A percentile compares a stretch with the other conserved stretches of the same genome.
Evolutionary conservation across 2,797 vertebrate genomes (phyloP).

Genomic region (Helarctos malayanus): DNA sequence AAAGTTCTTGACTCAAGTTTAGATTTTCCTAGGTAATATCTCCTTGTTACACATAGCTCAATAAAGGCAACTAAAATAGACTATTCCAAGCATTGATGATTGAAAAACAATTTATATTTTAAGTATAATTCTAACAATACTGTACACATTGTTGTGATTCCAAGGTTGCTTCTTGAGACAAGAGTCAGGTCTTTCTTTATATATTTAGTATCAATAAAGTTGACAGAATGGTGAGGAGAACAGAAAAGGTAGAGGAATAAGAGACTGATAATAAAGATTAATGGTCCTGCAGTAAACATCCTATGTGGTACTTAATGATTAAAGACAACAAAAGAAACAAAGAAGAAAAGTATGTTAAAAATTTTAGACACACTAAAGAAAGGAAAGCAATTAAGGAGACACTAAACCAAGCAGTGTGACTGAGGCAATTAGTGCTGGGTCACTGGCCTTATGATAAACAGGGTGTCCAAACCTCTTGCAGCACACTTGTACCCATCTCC

Average conservation of each 20-base stretch:
- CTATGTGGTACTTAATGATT: conserved; percentile 61
- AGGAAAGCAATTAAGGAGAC: conserved; percentile 85
- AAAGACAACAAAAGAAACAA: conserved; percentile 74
- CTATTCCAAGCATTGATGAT: neutral
- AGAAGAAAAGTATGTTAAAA: conserved; percentile 63
- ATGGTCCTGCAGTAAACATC: conserved; percentile 70
- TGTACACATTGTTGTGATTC: conserved; percentile 40
- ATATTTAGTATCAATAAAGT: conserved; percentile 66
- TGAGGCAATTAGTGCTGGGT: conserved; percentile 83
- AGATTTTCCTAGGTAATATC: conserved; percentile 26
- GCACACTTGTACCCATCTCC: conserved; percentile 77
- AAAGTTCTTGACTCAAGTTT: conserved; percentile 50
- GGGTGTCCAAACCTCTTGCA: conserved; percentile 74
- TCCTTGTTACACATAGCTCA: neutral
- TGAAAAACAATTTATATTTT: conserved; percentile 39
- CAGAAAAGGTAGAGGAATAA: conserved; percentile 56
- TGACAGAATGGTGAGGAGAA: conserved; percentile 60
- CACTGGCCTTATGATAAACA: conserved; percentile 84
- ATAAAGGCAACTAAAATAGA: conserved; percentile 64
- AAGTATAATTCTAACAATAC: conserved; percentile 56
- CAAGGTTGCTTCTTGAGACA: conserved; percentile 52
- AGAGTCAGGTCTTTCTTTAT: neutral
- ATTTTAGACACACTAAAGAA: conserved; percentile 58
- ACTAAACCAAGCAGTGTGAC: conserved; percentile 83
- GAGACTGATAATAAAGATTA: conserved; percentile 76